phyloP scores from a whole-genome alignment of 1,140 invertebrate species.

The Trichogramma pretiosum region DNA sequence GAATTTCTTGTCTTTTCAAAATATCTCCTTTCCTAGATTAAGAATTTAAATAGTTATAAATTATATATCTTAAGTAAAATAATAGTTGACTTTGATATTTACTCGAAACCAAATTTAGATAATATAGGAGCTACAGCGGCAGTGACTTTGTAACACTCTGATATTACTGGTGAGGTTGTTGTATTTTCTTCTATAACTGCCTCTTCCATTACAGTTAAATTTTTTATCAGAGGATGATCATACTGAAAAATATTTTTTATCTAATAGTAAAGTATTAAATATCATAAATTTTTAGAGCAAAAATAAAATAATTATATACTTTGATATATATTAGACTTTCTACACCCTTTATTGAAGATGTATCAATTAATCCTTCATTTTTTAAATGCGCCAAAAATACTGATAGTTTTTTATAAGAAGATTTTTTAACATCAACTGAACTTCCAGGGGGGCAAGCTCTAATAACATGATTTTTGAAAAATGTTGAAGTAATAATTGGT shows the following conservation, averaged over 20 bases:
- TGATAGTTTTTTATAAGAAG: conserved; percentile 80
- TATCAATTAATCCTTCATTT: conserved; percentile 45
- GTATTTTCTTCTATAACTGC: conserved; percentile 30
- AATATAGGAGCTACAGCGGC: conserved; percentile 57
- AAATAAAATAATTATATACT: conserved; percentile 31
- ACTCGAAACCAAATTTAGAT: conserved; percentile 50
- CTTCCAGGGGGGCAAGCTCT: conserved; percentile 58
- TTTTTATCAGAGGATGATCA: conserved; percentile 33
- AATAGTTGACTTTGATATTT: conserved; percentile 29
- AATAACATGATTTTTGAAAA: conserved; percentile 71
- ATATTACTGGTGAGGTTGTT: conserved; percentile 46
- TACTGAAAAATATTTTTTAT: conserved; percentile 29
- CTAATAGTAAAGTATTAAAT: conserved; percentile 1
- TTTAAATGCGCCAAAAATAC: conserved; percentile 62
- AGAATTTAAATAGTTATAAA: neutral
- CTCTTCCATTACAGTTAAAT: conserved; percentile 28
- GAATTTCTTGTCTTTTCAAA: conserved; percentile 57
- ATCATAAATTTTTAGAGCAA: conserved; percentile 1
- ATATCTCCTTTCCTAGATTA: conserved; percentile 68
- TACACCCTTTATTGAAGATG: conserved; percentile 53
- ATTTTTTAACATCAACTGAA: conserved; percentile 79
- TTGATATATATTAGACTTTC: conserved; percentile 46
- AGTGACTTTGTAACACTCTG: conserved; percentile 63
- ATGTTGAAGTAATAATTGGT: conserved; percentile 66
- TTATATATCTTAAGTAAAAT: conserved; percentile 5